A percentile compares a stretch with the other conserved stretches of the same genome.
Conservation (phyloP, 1,140 invertebrate genomes). For the Drosophila tsacasi region DNA sequence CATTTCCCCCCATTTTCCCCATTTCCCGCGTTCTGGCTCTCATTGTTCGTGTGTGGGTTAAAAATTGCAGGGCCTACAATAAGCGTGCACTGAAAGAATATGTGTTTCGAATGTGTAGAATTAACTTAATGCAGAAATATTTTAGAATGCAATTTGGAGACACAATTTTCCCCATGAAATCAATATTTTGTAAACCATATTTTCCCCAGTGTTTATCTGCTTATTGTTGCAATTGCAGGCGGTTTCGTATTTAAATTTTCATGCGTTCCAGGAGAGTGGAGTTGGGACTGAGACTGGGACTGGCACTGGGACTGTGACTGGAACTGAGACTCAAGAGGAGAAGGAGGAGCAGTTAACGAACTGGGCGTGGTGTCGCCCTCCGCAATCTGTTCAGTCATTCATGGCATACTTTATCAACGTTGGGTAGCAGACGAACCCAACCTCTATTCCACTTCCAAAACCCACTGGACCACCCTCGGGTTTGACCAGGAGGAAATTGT, state of each 20-base stretch:
- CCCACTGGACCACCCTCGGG: slow-evolving; percentile 11
- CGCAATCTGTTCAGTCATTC: slow-evolving; percentile 77
- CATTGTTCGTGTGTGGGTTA: slow-evolving; percentile 36
- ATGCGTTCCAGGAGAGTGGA: slow-evolving; percentile 37
- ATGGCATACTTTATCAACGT: slow-evolving; percentile 79
- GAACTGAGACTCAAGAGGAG: background rate
- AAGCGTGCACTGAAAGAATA: slow-evolving; percentile 13
- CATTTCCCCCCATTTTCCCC: slow-evolving; percentile 25
- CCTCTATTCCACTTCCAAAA: background rate
- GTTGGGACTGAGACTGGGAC: background rate
- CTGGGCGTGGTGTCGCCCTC: slow-evolving; percentile 47
- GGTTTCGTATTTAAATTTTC: slow-evolving; percentile 63
- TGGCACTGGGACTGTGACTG: background rate
- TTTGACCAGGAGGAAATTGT: slow-evolving; percentile 61
- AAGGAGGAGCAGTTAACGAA: slow-evolving; percentile 28
- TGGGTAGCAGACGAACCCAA: slow-evolving; percentile 27
- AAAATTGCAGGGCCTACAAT: slow-evolving; percentile 51
- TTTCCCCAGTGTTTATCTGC: slow-evolving; percentile 1
- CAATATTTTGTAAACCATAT: background rate
- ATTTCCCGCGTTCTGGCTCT: slow-evolving; percentile 14
- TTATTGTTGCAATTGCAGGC: slow-evolving; percentile 52
- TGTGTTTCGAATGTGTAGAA: background rate
- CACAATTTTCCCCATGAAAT: background rate
- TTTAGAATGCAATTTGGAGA: background rate
- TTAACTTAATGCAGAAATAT: background rate